phyloP scores from a whole-genome alignment of 2,113 vertebrate species.

The Campylomormyrus tamandua region DNA sequence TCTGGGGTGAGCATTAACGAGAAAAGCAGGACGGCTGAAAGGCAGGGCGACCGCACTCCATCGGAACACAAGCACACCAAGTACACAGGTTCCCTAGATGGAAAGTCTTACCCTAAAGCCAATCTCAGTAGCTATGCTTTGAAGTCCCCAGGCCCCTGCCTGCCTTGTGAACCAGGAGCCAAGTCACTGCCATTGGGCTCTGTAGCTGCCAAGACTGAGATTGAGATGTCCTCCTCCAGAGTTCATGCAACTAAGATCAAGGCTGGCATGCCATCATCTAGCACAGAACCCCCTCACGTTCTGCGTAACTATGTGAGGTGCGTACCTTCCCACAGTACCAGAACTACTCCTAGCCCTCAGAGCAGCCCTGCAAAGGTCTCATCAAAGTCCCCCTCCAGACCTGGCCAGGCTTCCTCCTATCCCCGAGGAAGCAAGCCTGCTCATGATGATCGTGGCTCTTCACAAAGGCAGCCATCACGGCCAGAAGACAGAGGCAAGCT shows the following conservation, averaged over 20 bases:
- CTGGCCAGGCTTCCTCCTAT: constrained; percentile 32
- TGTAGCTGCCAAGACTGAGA: constrained; percentile 46
- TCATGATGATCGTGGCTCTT: constrained; percentile 13
- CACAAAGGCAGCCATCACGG: constrained; percentile 24
- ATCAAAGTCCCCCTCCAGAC: constrained; percentile 63
- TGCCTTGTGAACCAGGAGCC: constrained; percentile 35
- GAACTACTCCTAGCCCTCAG: constrained; percentile 51
- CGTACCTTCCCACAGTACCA: constrained; percentile 42
- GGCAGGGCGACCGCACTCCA: constrained; percentile 14
- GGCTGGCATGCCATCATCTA: constrained; percentile 35
- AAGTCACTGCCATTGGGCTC: constrained; percentile 56
- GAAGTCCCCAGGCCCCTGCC: constrained; percentile 56
- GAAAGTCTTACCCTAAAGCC: constrained; percentile 20
- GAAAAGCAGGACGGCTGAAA: constrained; percentile 27
- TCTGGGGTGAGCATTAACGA: not conserved
- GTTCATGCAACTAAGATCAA: constrained; percentile 54
- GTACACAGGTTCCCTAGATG: constrained; percentile 26
- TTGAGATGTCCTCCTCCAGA: constrained; percentile 39
- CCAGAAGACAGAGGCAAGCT: constrained; percentile 62
- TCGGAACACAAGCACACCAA: constrained; percentile 19
- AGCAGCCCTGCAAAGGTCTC: constrained; percentile 64
- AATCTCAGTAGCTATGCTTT: constrained; percentile 48
- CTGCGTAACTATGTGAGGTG: constrained; percentile 50
- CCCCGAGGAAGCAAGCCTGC: constrained; percentile 29
- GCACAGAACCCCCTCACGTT: constrained; percentile 24